A percentile compares a stretch with the other conserved stretches of the same genome.
Evolutionary conservation across 2,113 vertebrate species (phyloP).

Genomic region (Gyps fulvus): DNA sequence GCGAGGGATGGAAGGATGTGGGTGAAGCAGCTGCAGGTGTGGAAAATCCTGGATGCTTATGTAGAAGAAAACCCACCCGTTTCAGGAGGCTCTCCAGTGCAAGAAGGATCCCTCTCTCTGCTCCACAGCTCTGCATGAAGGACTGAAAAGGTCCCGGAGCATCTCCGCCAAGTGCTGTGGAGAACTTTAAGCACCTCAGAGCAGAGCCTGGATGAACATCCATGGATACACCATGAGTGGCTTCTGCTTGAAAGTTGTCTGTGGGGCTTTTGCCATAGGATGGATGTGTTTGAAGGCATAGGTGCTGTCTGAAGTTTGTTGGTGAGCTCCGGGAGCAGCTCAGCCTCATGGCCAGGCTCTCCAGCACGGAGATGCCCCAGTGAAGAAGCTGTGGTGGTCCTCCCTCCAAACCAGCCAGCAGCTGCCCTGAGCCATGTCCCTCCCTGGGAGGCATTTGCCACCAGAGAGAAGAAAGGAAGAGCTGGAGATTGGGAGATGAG

Average conservation of each 20-base stretch:
- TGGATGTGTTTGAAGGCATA: fast-evolving
- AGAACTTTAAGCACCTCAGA: neutral
- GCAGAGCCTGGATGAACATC: neutral
- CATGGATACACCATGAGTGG: neutral
- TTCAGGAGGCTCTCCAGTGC: neutral
- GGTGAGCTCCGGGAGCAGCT: neutral
- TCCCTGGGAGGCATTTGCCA: neutral
- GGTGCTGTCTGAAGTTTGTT: neutral
- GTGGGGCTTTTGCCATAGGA: neutral
- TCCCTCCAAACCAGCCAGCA: neutral
- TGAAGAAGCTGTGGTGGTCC: neutral
- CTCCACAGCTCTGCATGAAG: neutral
- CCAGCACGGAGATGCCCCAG: fast-evolving
- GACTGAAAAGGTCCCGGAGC: neutral
- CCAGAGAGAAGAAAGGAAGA: neutral
- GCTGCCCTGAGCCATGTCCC: neutral
- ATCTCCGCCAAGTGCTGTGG: neutral
- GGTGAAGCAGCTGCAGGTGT: neutral
- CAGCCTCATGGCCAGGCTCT: neutral
- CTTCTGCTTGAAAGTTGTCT: neutral
- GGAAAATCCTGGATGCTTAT: neutral
- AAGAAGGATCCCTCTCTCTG: neutral
- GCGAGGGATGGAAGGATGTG: neutral
- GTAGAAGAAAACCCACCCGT: fast-evolving
- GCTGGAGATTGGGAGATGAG: neutral